phyloP scores from a whole-genome alignment of 2,797 vertebrate genomes.

The Peromyscus attwateri region DNA sequence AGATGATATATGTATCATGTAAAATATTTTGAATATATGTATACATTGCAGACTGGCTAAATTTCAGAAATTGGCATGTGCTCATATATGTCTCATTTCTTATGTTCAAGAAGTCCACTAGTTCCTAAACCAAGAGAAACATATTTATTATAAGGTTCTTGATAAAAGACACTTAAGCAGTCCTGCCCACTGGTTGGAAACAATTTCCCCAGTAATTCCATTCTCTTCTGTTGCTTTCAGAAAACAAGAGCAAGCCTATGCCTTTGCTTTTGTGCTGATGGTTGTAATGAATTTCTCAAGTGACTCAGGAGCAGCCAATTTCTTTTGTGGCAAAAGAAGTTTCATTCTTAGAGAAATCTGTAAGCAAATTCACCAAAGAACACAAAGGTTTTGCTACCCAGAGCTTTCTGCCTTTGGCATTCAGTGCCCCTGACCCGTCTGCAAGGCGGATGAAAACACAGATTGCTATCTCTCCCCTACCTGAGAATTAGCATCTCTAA shows the following conservation, averaged over 20 bases:
- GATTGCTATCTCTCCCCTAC: background rate
- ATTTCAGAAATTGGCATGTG: background rate
- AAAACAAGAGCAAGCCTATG: background rate
- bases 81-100: background rate
- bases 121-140: slow-evolving; percentile 14
- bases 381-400: background rate
- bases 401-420: background rate
- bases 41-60: background rate
- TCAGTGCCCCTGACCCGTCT: background rate
- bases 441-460: background rate
- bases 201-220: background rate
- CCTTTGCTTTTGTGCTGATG: slow-evolving; percentile 15
- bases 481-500: background rate
- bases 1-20: background rate
- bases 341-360: slow-evolving; percentile 21
- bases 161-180: background rate
- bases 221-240: slow-evolving; percentile 3
- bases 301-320: background rate
- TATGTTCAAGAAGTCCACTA: background rate
- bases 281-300: slow-evolving; percentile 20
- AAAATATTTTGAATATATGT: background rate
- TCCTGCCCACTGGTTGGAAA: background rate
- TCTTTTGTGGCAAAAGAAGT: background rate
- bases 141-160: background rate
- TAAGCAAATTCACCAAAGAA: background rate